Base-by-base conservation (phyloP, 2,888 invertebrate species). In the Parelbella ahira region DNA sequence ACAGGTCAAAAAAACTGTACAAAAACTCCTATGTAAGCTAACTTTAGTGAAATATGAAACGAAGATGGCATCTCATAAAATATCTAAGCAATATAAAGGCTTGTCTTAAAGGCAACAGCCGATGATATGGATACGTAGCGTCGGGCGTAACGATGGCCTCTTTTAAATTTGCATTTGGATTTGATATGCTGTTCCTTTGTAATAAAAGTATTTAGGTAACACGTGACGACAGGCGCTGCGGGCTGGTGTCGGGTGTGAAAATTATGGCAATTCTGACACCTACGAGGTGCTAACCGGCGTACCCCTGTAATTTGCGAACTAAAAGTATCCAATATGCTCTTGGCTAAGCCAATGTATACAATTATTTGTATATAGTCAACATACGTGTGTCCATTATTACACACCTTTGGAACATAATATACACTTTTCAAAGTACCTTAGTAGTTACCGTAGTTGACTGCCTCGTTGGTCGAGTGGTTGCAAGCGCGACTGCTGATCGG, bases 261-360 rank as follows among this genome's bases (percentile, higher is more conserved):
- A 88, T 88, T 86, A 88, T 74, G 80, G 87, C 87, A 86, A 88
- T 87, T 71, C 72, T 78, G 77, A 87, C 88, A 88, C 88, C 88
- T 88, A 72, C 67, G 70, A 88, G 87, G 86, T 78, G 88, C 82
- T 88, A 88, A 88, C 88, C 78, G 80, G 53, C 54, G 56, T 49
- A 63, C 77, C 73, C 84, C 84, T 76, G 54, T 76, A 87, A 86
- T 87, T 87, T 86, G 67, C 63, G 46, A 56, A 75, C 75, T 72
- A 78, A 76, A 63, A 66, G 56, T 53, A 46, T 49, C 49, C 53
- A 44, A 44, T 49, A 49, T 56, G 62, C 61, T 63, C 54, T 54
- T 61, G 63, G 60, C 56, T 37, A 53, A 51, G 9, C 46, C 44
- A 18, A 49, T 42, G 48, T 58, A 47, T 51, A 62, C 66, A 56